Evolutionary conservation across 1,140 invertebrate genomes (phyloP), one percentile per base, ranked within the genome.

Genomic region (Zaprionus inermis): DNA sequence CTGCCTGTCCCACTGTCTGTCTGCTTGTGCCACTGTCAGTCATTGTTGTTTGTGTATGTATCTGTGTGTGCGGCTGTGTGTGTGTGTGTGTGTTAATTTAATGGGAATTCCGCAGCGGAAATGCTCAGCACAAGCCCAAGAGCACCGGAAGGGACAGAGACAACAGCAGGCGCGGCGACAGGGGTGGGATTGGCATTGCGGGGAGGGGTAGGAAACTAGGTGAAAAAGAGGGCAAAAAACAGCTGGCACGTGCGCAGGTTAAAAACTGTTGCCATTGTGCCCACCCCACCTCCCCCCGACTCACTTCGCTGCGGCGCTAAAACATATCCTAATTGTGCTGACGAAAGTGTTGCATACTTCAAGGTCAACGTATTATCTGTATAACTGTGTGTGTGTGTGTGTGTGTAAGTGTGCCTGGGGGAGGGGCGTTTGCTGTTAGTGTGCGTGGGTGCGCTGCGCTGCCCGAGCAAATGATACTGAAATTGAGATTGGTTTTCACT

Each of bases 281-380:
- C 56, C 28, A 2, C 0, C 64, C n/a, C n/a, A n/a, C n/a, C n/a
- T n/a, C n/a, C n/a, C n/a, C n/a, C n/a, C n/a, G n/a, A n/a, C n/a
- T n/a, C n/a, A n/a, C n/a, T n/a, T 16, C 38, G 7, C 38, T 44
- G 65, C 76, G 66, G 83, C 83, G 76, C 74, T 72, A 76, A 85
- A 78, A 72, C 76, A 55, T 79, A 71, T 46, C 66, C 76, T 83
- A 77, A 74, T 88, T 72, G 69, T 70, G 82, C 82, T 88, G 83
- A 86, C 83, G 75, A 86, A 79, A 83, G 84, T 82, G 84, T 86
- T 89, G 83, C 83, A 86, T 78, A 83, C 83, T 88, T 88, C 83
- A 86, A 86, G 83, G 83, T 86, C 83, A 86, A 69, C 38, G 22
- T 64, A 60, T 73, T 56, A 56, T 54, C 12, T 41, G 44, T 38